Evolutionary conservation across 2,888 invertebrate genomes (phyloP).

Genomic region (Meta bourneti): DNA sequence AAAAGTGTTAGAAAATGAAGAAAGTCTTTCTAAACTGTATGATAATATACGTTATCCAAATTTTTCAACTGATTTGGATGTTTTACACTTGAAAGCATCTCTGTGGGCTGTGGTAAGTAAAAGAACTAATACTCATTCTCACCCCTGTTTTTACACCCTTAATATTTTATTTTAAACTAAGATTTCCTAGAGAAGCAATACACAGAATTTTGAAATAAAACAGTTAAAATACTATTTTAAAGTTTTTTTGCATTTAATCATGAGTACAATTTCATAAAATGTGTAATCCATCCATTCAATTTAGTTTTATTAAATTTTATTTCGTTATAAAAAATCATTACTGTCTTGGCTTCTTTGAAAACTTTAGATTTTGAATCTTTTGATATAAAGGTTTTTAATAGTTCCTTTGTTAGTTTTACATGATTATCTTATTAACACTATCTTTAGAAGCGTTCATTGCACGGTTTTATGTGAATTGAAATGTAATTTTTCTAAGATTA

Average conservation of each 20-base stretch:
- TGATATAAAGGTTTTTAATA: no score
- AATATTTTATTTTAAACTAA: background rate
- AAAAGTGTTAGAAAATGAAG: conserved; percentile 80
- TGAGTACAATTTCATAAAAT: background rate
- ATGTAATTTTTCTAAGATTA: no score
- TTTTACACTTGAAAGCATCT: conserved; percentile 90
- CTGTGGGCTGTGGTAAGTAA: conserved; percentile 87
- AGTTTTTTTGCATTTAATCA: background rate
- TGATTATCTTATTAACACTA: no score
- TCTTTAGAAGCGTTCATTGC: no score
- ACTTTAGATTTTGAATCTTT: no score
- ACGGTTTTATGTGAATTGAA: no score
- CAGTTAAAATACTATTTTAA: background rate
- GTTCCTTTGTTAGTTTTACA: no score
- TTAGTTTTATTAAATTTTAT: no score
- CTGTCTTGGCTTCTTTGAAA: no score
- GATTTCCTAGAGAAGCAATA: background rate
- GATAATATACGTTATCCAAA: conserved; percentile 68
- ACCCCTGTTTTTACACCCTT: background rate
- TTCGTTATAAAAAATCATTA: no score
- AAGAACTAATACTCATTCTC: background rate
- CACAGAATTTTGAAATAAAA: background rate
- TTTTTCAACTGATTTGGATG: conserved; percentile 78
- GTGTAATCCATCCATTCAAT: no score
- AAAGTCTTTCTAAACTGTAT: conserved; percentile 66